phyloP scores from a whole-genome alignment of 2,113 vertebrate genomes.

The Stigmatopora nigra region DNA sequence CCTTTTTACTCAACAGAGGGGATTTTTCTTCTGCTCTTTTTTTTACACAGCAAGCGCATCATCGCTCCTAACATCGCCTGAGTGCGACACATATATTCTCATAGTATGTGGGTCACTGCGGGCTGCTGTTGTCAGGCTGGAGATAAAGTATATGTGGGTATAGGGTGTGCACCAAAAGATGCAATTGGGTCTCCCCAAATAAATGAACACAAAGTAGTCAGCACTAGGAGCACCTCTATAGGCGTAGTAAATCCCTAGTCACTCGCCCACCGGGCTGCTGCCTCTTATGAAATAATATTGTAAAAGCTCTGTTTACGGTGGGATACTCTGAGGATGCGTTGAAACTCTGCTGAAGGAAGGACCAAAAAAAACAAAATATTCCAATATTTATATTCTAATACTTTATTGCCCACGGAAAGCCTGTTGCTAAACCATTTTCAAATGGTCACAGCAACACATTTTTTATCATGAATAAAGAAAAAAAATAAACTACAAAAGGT shows the following conservation, averaged over 20 bases:
- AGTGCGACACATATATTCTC: slow-evolving; percentile 49
- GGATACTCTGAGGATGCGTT: no score
- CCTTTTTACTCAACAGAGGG: background rate
- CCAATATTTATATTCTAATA: no score
- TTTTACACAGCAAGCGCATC: slow-evolving; percentile 41
- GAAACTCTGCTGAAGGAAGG: no score
- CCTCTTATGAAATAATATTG: no score
- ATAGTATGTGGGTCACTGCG: slow-evolving; percentile 63
- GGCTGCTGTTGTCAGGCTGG: slow-evolving; percentile 44
- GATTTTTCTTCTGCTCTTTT: slow-evolving; percentile 48
- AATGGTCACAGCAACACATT: background rate
- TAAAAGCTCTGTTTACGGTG: no score
- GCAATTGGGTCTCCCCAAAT: slow-evolving; percentile 3
- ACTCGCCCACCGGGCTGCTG: no score
- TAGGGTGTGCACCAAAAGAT: slow-evolving; percentile 1
- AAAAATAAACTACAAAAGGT: background rate
- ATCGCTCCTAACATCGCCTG: slow-evolving; percentile 46
- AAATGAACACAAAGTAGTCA: slow-evolving; percentile 4
- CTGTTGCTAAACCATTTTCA: background rate
- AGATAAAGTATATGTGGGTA: slow-evolving; percentile 22
- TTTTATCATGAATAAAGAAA: background rate
- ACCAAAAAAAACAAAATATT: no score
- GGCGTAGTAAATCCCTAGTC: no score
- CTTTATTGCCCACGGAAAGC: no score
- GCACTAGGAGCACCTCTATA: background rate